Conservation (phyloP, 2,113 vertebrate species). For the Neomonachus schauinslandi region DNA sequence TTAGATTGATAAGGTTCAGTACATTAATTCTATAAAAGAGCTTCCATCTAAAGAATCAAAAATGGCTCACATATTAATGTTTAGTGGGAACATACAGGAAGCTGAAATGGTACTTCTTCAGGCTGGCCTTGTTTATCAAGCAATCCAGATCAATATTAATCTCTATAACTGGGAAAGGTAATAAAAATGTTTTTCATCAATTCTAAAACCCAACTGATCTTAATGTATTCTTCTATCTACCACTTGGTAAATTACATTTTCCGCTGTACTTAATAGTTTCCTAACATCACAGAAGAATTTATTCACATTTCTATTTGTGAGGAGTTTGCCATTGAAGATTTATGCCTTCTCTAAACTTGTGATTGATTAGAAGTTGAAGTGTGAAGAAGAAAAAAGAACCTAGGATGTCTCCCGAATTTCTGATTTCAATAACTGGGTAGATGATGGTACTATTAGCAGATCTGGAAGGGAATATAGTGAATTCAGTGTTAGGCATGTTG, state of each 20-base stretch:
- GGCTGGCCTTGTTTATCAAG: conserved; percentile 94
- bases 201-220: conserved; percentile 27
- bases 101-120: conserved; percentile 94
- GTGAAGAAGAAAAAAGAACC: conserved; percentile 30
- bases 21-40: conserved; percentile 95
- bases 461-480: neutral
- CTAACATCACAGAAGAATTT: neutral
- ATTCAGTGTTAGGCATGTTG: neutral
- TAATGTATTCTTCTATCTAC: conserved; percentile 1
- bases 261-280: neutral
- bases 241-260: conserved; percentile 49
- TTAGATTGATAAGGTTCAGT: conserved; percentile 95
- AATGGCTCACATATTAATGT: conserved; percentile 93
- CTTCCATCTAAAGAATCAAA: conserved; percentile 95
- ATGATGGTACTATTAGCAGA: neutral
- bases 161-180: conserved; percentile 99
- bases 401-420: conserved; percentile 27
- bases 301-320: conserved; percentile 43
- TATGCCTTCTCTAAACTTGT: neutral
- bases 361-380: conserved; percentile 2
- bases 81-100: conserved; percentile 95
- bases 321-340: conserved; percentile 30
- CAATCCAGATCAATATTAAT: conserved; percentile 94
- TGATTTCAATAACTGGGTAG: conserved; percentile 13
- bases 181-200: conserved; percentile 30